phyloP scores from a whole-genome alignment of 2,113 vertebrate species.

The Cathartes aura region DNA sequence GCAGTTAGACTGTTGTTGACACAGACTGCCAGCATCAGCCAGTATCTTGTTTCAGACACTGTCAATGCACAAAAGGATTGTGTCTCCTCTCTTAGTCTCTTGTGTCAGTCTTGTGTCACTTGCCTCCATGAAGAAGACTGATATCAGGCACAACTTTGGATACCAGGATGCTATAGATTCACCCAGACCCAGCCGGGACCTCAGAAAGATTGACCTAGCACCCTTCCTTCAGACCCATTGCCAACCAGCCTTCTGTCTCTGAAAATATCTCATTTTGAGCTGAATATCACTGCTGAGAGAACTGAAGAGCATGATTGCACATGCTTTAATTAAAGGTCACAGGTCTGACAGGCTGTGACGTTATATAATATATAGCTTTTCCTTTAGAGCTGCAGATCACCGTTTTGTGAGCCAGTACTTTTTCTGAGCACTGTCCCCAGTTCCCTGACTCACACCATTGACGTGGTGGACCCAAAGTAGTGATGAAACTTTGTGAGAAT shows the following conservation, averaged over 20 bases:
- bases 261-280: not conserved
- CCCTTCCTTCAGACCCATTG: not conserved
- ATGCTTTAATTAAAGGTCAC: conserved; percentile 42
- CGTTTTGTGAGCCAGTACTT: not conserved
- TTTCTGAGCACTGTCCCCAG: not conserved
- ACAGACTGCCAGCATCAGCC: not conserved
- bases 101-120: not conserved
- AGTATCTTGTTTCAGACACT: not conserved
- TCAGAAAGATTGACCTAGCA: not conserved
- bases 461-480: not conserved
- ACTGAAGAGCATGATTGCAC: not conserved
- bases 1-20: not conserved
- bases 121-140: not conserved
- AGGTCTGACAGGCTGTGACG: not conserved
- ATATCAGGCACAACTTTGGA: not conserved
- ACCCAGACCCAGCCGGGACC: not conserved
- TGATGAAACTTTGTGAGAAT: not conserved
- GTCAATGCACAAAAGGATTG: not conserved
- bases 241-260: not conserved
- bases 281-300: not conserved
- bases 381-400: not conserved
- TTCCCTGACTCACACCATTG: not conserved
- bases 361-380: not conserved
- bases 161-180: not conserved
- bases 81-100: not conserved